These are phyloP conservation scores for Ursus arctos DNA, from an alignment of 2,113 vertebrate species.

Conservation along the genomic window DNA sequence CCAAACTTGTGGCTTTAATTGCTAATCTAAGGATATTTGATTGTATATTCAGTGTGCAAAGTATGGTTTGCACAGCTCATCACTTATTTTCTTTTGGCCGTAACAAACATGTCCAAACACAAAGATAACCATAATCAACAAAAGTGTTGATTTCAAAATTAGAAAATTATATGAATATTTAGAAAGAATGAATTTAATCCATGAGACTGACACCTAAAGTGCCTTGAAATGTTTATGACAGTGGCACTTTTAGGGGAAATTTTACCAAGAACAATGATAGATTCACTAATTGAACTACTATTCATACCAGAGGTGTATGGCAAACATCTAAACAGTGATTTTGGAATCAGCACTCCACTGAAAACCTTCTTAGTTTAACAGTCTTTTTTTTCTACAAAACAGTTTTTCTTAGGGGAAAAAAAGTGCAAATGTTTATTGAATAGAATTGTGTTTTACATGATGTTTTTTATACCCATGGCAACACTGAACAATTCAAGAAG, in stretches of 20 bases:
- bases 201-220: neutral
- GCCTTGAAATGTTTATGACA: neutral
- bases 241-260: neutral
- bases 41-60: neutral
- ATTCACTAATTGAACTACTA: neutral
- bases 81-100: neutral
- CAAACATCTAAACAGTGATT: neutral
- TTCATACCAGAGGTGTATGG: neutral
- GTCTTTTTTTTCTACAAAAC: neutral
- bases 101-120: neutral
- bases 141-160: neutral
- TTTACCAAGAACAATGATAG: neutral
- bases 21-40: neutral
- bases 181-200: neutral
- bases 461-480: conserved; percentile 73
- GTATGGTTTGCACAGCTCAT: fast-evolving
- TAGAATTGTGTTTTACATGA: conserved; percentile 73
- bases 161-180: neutral
- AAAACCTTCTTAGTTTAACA: neutral
- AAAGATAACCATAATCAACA: neutral
- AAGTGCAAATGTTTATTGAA: conserved; percentile 73
- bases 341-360: neutral
- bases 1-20: neutral
- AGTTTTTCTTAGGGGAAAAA: conserved; percentile 58
- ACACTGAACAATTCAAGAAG: conserved; percentile 59